phyloP scores from a whole-genome alignment of 1,140 invertebrate genomes.

The Vanessa tameamea region DNA sequence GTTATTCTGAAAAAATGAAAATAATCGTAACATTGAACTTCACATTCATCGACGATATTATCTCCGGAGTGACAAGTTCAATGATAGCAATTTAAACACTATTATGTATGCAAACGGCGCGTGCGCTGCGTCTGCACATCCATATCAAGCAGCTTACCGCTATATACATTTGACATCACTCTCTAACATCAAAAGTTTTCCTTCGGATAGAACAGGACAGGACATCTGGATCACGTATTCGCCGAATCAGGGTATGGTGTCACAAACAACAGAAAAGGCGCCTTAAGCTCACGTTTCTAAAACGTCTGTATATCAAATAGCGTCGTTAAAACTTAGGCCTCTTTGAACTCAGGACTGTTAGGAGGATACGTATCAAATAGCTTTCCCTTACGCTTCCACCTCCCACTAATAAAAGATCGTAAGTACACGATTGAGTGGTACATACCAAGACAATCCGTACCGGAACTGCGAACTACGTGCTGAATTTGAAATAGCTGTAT shows the following conservation, averaged over 20 bases:
- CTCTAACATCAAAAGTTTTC: conserved; percentile 38
- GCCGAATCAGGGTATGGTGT: conserved; percentile 74
- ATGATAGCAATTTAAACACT: conserved; percentile 60
- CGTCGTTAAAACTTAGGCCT: conserved; percentile 54
- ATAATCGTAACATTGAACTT: conserved; percentile 9
- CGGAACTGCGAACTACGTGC: conserved; percentile 70
- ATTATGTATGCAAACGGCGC: conserved; percentile 68
- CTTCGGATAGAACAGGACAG: conserved; percentile 47
- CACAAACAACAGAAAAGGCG: conserved; percentile 79
- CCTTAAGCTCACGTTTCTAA: conserved; percentile 50
- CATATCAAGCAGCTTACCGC: conserved; percentile 66
- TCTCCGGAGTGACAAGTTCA: conserved; percentile 71
- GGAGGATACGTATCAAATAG: conserved; percentile 78
- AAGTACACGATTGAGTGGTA: conserved; percentile 58
- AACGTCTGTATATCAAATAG: conserved; percentile 48
- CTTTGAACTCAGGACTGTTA: conserved; percentile 47
- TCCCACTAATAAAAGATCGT: conserved; percentile 56
- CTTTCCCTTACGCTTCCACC: conserved; percentile 77
- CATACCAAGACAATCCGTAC: conserved; percentile 71
- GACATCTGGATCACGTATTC: conserved; percentile 61
- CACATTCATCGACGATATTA: conserved; percentile 49
- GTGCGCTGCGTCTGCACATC: conserved; percentile 52
- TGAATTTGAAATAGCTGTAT: conserved; percentile 82
- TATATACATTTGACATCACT: conserved; percentile 43
- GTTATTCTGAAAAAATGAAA: too few relatives aligned